Percentiles rank a stretch among this genome's conserved stretches.
Conservation (phyloP, 2,888 invertebrate genomes). For the Drosophila crucigera region DNA sequence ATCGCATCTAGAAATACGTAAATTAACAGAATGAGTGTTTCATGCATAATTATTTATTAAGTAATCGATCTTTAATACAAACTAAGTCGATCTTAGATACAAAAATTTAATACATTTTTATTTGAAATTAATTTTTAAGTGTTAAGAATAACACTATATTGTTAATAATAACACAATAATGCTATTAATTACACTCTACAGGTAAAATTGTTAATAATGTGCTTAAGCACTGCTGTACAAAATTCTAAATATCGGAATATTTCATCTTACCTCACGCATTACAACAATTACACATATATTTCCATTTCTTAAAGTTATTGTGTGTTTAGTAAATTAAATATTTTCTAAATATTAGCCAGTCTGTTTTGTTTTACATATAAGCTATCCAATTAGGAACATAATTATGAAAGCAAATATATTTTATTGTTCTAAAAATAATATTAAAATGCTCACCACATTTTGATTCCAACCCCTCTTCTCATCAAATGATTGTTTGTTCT, state of each 20-base stretch:
- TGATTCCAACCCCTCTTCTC: background rate
- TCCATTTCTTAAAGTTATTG: background rate
- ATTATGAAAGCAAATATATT: background rate
- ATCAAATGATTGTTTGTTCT: slow-evolving; percentile 43
- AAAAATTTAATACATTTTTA: background rate
- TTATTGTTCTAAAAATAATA: background rate
- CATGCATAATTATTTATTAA: background rate
- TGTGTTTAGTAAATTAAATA: background rate
- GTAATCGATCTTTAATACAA: background rate
- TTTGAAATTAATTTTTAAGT: background rate
- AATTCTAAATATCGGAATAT: background rate
- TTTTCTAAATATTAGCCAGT: background rate
- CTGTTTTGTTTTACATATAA: background rate
- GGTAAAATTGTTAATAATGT: background rate
- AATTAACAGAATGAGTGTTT: background rate
- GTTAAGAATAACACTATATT: background rate
- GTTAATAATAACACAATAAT: no score
- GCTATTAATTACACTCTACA: background rate
- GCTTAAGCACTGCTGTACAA: background rate
- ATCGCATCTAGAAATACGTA: background rate
- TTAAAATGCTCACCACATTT: background rate
- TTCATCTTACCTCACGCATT: background rate
- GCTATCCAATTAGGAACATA: background rate
- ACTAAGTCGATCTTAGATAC: no score
- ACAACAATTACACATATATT: background rate